Base-by-base conservation (phyloP, 2,888 invertebrate species). In the Sphecodes monilicornis region DNA sequence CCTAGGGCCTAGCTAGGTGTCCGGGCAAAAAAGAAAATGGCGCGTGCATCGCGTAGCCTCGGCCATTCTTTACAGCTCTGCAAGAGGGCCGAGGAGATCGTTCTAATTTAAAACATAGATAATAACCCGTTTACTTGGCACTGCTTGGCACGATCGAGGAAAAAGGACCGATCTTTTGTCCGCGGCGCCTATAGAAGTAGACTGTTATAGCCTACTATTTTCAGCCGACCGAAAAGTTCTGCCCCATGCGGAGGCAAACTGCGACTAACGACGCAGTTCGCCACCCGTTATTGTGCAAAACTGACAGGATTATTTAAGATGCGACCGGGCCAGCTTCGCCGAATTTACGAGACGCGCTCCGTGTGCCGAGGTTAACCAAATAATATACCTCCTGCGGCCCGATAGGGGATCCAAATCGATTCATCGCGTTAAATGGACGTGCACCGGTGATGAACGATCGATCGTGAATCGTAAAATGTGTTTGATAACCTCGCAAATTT, bases 221-320 rank as follows among this genome's bases (percentile, higher is more conserved):
- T 72, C 75, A 79, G 50, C 79, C 68, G 79, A 72, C 22, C 76
- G 41, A 64, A 66, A 68, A 66, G 57, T 80, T 39, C 39, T 57
- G 68, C 80, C 80, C 75, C 76, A 71, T 74, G 73, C 88, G 79
- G 86, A 83, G 76, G 72, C n/a, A 64, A n/a, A 60, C 60, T 29
- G 60, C 70, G 72, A 84, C 88, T 89, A 90, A 91, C 88, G 89
- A 91, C 76, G 88, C 86, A 84, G 88, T 84, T 88, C 85, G 84
- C 86, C 78, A 74, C 80, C 76, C 85, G 75, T 78, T 82, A 81
- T 85, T 79, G 74, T 78, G 83, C 82, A 86, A 84, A 87, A 85
- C 84, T 86, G 84, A 82, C 85, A 84, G 84, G 78, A 85, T 89
- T 89, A 87, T 90, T 89, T 89, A 84, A 76, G 69, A 41, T 68